Evolutionary conservation across 1,140 invertebrate genomes (phyloP).

Genomic region (Cydia splendana): DNA sequence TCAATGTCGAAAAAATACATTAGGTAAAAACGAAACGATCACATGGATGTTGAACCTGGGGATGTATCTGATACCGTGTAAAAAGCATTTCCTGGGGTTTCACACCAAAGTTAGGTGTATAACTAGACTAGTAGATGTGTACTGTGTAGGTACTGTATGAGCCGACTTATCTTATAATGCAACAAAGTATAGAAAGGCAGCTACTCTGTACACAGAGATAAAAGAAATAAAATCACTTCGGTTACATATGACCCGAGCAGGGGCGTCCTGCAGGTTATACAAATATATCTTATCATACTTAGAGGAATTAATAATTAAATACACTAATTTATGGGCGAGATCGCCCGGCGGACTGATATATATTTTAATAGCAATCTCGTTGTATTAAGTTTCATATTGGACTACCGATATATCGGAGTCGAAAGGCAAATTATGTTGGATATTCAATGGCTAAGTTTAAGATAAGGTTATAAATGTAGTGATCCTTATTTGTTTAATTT

Average conservation of each 20-base stretch:
- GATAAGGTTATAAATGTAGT: slow-evolving; percentile 26
- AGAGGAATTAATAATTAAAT: slow-evolving; percentile 77
- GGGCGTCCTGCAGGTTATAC: slow-evolving; percentile 66
- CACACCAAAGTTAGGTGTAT: no score
- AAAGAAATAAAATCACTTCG: slow-evolving; percentile 76
- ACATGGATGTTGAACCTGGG: no score
- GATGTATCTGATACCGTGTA: no score
- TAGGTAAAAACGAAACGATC: no score
- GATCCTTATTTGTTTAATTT: slow-evolving; percentile 17
- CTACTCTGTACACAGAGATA: slow-evolving; percentile 42
- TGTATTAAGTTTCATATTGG: slow-evolving; percentile 30
- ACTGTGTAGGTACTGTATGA: no score
- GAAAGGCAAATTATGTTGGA: slow-evolving; percentile 16
- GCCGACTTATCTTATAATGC: background rate
- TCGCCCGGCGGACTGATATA: slow-evolving; percentile 53
- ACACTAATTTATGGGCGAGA: slow-evolving; percentile 65
- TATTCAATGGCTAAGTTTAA: slow-evolving; percentile 21
- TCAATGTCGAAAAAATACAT: no score
- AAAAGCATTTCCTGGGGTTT: no score
- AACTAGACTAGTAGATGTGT: no score
- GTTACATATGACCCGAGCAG: slow-evolving; percentile 74
- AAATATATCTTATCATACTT: slow-evolving; percentile 75
- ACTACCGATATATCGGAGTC: slow-evolving; percentile 14
- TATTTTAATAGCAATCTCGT: slow-evolving; percentile 56
- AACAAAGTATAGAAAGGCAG: background rate